These are phyloP conservation scores for Rosalia funebris DNA, from an alignment of 2,888 invertebrate genomes.

Conservation along the genomic window DNA sequence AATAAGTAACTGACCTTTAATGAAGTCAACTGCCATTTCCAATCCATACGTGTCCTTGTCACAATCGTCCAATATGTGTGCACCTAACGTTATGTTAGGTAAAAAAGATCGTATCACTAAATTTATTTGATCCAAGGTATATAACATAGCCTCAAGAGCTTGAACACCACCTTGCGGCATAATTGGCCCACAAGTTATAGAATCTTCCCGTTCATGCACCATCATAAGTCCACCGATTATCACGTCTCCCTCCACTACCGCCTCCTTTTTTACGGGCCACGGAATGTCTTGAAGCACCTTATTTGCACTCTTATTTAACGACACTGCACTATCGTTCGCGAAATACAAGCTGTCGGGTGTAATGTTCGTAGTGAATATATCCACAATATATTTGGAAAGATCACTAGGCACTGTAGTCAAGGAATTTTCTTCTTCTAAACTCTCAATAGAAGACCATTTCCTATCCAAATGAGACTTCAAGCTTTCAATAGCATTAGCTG, in stretches of 20 bases:
- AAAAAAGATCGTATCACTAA: conserved; percentile 71
- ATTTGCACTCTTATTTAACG: conserved; percentile 28
- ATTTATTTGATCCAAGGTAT: conserved; percentile 85
- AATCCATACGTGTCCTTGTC: conserved; percentile 95
- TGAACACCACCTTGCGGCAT: conserved; percentile 94
- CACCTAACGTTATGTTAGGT: conserved; percentile 84
- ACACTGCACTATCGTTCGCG: conserved; percentile 24
- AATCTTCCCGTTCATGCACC: conserved; percentile 91
- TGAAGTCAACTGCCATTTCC: conserved; percentile 96
- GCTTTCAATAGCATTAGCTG: conserved; percentile 22
- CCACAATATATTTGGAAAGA: not conserved
- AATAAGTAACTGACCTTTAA: conserved; percentile 80
- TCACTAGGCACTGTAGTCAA: conserved; percentile 10
- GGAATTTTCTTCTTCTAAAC: not conserved
- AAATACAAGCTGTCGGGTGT: conserved; percentile 3
- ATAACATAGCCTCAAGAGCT: conserved; percentile 92
- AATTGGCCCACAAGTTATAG: conserved; percentile 88
- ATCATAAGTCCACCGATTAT: conserved; percentile 93
- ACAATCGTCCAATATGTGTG: conserved; percentile 92
- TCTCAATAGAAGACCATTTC: not conserved
- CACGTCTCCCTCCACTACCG: conserved; percentile 87
- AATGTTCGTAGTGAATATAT: not conserved
- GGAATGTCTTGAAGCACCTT: conserved; percentile 50
- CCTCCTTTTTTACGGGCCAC: conserved; percentile 89
- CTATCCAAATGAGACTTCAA: conserved; percentile 32